Evolutionary conservation across 2,113 vertebrate genomes (phyloP), one percentile per base, ranked within the genome.

Genomic region (Regulus satrapa): DNA sequence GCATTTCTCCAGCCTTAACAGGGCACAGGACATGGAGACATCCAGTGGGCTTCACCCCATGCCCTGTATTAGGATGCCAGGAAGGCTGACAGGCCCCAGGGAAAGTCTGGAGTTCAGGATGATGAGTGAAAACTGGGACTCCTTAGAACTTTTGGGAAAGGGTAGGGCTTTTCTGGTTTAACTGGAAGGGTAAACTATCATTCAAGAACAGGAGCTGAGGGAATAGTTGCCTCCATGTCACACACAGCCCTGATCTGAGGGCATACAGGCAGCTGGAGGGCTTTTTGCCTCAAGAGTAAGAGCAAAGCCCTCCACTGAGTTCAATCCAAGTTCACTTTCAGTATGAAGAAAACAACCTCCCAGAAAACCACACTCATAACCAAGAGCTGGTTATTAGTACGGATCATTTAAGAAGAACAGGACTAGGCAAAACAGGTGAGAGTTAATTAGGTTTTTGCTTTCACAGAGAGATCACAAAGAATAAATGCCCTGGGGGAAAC

Each of bases 161-260:
- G 86, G 75, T 90, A 75, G 41, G 64, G 51, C 25, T 86, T 38
- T 91, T 63, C 76, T 55, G n/a, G 75, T 82, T 91, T 83, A 85
- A 90, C 82, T 95, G 66, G 58, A 88, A 88, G 62, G 25, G 31
- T 90, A 62, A 89, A 91, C 77, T 89, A 80, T 40, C 54, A 71
- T 46, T 68, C 63, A 69, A 72, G 59, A 73, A 72, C 0, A 1
- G 51, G 38, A 58, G n/a, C 17, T 1, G 3, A 85, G 31, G 66
- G 54, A 92, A 94, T 10, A 88, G 78, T 49, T 72, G 66, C 28
- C 90, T 52, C 82, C 40, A 8, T 6, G 19, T 52, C 88, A 43
- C 10, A 16, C 29, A 14, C 32, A 87, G 66, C 45, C 48, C 54
- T 0, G 0, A n/a, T 7, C 15, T 20, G 32, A 92, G 20, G 29